These are phyloP conservation scores for Rotaria sp. DNA, from an alignment of 2,888 invertebrate genomes.

Conservation along the genomic window DNA sequence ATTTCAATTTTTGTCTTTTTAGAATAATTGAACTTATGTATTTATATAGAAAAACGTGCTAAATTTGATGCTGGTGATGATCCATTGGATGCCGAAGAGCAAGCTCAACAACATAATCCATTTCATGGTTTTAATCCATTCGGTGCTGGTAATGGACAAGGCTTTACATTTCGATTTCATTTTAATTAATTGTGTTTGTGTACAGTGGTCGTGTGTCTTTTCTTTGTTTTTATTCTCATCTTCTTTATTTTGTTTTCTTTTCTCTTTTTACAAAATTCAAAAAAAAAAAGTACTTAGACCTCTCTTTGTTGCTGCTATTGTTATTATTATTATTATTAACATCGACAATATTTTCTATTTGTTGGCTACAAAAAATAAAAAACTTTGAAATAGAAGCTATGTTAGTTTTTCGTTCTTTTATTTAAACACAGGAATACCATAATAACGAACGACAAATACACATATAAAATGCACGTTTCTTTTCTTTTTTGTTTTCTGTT, in stretches of 20 bases:
- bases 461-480: not conserved
- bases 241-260: not conserved
- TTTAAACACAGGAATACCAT: not conserved
- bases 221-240: not conserved
- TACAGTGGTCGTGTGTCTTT: not conserved
- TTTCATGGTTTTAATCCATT: slow-evolving; percentile 41
- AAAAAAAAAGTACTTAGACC: not conserved
- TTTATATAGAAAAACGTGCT: slow-evolving; percentile 73
- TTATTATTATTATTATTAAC: not conserved
- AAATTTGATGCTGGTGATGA: slow-evolving; percentile 90
- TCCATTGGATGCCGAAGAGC: slow-evolving; percentile 67
- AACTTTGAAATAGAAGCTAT: not conserved
- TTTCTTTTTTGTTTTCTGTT: not conserved
- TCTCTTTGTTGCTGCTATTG: not conserved
- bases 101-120: slow-evolving; percentile 35
- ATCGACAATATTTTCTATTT: not conserved
- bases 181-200: slow-evolving; percentile 33
- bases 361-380: not conserved
- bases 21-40: too few relatives aligned
- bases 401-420: not conserved
- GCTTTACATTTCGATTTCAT: slow-evolving; percentile 33
- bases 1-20: too few relatives aligned
- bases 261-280: not conserved
- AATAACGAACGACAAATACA: not conserved
- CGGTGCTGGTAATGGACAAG: slow-evolving; percentile 34